phyloP scores from a whole-genome alignment of 2,113 vertebrate species.

The Dunckerocampus dactyliophorus region DNA sequence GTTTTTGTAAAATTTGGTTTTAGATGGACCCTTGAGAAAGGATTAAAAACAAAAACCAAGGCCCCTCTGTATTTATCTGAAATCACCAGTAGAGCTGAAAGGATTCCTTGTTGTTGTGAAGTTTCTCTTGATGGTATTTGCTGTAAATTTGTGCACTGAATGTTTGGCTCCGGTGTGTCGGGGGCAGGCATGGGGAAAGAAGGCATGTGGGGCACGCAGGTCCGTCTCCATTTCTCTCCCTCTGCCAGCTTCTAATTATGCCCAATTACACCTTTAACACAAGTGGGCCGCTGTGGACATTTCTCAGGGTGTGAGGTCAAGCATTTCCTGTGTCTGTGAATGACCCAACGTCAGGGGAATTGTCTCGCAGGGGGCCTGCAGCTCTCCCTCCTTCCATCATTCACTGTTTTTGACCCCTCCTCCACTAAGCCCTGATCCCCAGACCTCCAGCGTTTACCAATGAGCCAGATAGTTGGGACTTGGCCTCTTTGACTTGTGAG shows the following conservation, averaged over 20 bases:
- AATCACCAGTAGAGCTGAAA: slow-evolving; percentile 39
- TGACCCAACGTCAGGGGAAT: slow-evolving; percentile 63
- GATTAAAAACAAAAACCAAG: too few relatives aligned
- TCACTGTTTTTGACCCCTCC: slow-evolving; percentile 54
- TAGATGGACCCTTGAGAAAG: too few relatives aligned
- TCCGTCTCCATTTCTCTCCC: slow-evolving; percentile 49
- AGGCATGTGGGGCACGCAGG: slow-evolving; percentile 50
- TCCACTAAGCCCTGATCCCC: slow-evolving; percentile 43
- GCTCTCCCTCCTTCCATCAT: slow-evolving; percentile 46
- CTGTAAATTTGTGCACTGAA: slow-evolving; percentile 48
- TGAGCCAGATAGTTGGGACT: slow-evolving; percentile 49
- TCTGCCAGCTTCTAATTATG: slow-evolving; percentile 71
- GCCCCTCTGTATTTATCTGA: not conserved
- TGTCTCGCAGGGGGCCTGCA: slow-evolving; percentile 56
- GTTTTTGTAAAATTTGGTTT: too few relatives aligned
- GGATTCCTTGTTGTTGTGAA: slow-evolving; percentile 51
- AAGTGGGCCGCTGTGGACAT: slow-evolving; percentile 69
- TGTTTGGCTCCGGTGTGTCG: slow-evolving; percentile 52
- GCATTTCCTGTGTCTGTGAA: slow-evolving; percentile 75
- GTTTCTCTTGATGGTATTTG: slow-evolving; percentile 47
- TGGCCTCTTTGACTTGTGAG: slow-evolving; percentile 53
- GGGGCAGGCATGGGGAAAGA: slow-evolving; percentile 41
- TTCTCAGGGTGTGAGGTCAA: slow-evolving; percentile 74
- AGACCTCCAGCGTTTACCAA: slow-evolving; percentile 57
- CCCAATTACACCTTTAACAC: slow-evolving; percentile 76